Base-by-base conservation (phyloP, 2,888 invertebrate species). In the Nemotelus nigrinus region DNA sequence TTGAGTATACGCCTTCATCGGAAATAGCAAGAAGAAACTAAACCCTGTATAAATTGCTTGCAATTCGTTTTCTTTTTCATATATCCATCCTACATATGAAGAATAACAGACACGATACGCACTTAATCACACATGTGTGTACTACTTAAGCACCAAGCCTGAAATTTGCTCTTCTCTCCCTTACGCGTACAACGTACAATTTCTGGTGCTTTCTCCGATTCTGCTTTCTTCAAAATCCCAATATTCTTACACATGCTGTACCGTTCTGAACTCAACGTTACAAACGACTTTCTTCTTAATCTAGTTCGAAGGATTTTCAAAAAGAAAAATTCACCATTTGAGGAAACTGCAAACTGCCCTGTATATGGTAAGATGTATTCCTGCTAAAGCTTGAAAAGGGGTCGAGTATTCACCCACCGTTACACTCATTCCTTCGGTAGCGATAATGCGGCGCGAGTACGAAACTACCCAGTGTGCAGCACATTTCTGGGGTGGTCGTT, bases 101-200 rank as follows among this genome's bases (percentile, higher is more conserved):
- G 41, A 41, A 60, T 60, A 60, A 39, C 25, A 60, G 41, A 60
- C 39, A 41, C 60, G 39, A 5, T 7, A 60, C 60, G 7, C 41
- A 60, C 60, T 41, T 72, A 70, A 70, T 55, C 70, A 44, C 70
- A 68, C 68, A 70, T 70, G 70, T 70, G 70, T 70, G 47, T 70
- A 70, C 70, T 43, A 70, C 53, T 53, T 70, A 65, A 25, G 25
- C 45, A 8, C 3, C 65, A 25, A 48, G 47, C 48, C 3, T 44
- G 5, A 48, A 47, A 25, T 48, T 10, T 39, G 39, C 8, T 48
- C 25, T 39, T 2, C 39, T 6, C 67, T 47, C 5, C n/a, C 10
- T 25, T 25, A 25, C 25, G 25, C 25, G 25, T 25, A 25, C 25
- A 0, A 25, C 25, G 25, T 25, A 25, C 25, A 25, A 25, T 25